These are phyloP conservation scores for Morinoia aosen DNA, from an alignment of 2,888 invertebrate genomes.

Conservation along the genomic window DNA sequence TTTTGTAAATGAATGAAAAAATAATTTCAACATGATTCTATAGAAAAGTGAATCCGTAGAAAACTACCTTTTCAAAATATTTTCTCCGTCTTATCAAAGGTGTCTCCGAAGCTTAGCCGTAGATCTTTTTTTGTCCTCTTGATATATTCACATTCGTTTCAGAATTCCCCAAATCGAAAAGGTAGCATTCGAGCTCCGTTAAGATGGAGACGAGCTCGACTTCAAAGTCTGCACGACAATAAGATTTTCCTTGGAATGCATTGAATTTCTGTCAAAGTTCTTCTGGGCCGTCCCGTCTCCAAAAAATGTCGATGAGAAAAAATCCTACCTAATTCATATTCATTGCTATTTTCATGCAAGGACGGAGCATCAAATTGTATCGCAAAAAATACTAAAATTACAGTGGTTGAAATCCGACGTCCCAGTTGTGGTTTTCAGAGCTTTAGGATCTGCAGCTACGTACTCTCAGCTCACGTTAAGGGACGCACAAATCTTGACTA, in stretches of 20 bases:
- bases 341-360: conserved; percentile 42
- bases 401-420: background rate
- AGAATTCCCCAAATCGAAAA: background rate
- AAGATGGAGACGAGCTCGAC: background rate
- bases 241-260: conserved; percentile 39
- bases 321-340: conserved; percentile 32
- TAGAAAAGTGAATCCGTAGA: background rate
- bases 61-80: background rate
- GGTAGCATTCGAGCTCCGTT: background rate
- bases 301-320: conserved; percentile 6
- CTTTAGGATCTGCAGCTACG: background rate
- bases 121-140: background rate
- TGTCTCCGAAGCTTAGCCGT: background rate
- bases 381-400: conserved; percentile 16
- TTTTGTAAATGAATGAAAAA: background rate
- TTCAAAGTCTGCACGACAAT: conserved; percentile 37
- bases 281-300: background rate
- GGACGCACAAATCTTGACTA: background rate
- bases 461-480: background rate
- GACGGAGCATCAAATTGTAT: conserved; percentile 34
- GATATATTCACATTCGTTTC: conserved; percentile 22
- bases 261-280: conserved; percentile 41
- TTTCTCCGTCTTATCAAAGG: background rate
- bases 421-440: background rate
- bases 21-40: background rate